Conservation (phyloP, 2,113 vertebrate genomes). For the Eretmochelys imbricata region DNA sequence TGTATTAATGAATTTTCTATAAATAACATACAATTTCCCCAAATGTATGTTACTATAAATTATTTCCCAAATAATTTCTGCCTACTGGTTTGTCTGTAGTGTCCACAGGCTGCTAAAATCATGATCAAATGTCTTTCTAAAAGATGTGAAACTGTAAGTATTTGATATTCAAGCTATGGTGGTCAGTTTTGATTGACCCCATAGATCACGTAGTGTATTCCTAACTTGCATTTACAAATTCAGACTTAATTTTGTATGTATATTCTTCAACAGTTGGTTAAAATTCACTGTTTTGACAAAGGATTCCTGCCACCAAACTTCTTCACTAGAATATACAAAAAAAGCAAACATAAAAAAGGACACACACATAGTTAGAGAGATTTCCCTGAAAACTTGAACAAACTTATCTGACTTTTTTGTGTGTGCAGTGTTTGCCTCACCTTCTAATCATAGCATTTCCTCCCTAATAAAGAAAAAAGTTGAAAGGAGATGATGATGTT, state of each 20-base stretch:
- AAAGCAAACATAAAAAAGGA: background rate
- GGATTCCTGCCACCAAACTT: background rate
- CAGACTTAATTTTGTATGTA: background rate
- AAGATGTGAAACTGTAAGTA: background rate
- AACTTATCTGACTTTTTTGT: too few species aligned
- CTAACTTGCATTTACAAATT: background rate
- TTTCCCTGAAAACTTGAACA: background rate
- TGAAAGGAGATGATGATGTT: too few species aligned
- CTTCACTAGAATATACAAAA: background rate
- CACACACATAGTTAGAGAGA: background rate
- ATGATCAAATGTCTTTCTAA: background rate
- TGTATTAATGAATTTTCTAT: slow-evolving; percentile 5
- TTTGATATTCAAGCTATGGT: background rate
- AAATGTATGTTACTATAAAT: background rate
- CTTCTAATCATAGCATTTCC: too few species aligned
- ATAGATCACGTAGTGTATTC: background rate
- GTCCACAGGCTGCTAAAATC: background rate
- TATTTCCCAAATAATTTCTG: background rate
- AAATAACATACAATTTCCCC: background rate
- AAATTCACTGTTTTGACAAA: background rate
- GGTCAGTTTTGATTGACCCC: background rate
- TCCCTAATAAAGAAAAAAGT: too few species aligned
- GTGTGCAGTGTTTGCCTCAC: too few species aligned
- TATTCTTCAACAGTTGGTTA: background rate
- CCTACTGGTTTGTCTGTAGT: slow-evolving; percentile 10